Percentiles rank a stretch among this genome's conserved stretches.
Conservation (phyloP, 2,888 invertebrate species). For the Caenorhabditis sp. region DNA sequence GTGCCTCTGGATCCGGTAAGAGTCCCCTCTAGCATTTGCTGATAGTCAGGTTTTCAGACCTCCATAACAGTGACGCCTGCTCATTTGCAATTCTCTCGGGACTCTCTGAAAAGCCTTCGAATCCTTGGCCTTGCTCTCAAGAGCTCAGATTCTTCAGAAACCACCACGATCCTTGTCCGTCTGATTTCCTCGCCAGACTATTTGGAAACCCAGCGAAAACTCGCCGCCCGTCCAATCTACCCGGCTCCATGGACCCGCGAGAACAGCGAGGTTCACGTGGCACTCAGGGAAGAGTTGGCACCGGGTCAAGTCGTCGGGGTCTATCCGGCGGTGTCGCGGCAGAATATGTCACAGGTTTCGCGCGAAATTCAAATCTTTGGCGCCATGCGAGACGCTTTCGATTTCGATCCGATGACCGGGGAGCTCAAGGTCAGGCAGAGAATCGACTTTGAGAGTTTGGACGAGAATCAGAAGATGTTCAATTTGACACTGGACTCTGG, state of each 20-base stretch:
- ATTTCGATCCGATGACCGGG: constrained; percentile 59
- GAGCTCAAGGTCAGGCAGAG: constrained; percentile 56
- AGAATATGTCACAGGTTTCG: constrained; percentile 1
- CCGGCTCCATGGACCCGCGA: constrained; percentile 51
- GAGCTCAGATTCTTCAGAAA: constrained; percentile 4
- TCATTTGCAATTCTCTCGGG: constrained; percentile 34
- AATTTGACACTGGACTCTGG: constrained; percentile 68
- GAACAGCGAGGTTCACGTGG: constrained; percentile 40
- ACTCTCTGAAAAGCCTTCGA: constrained; percentile 54
- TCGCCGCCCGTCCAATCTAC: constrained; percentile 39
- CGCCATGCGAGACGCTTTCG: constrained; percentile 59
- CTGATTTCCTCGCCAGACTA: constrained; percentile 57
- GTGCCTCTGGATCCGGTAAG: constrained; percentile 38
- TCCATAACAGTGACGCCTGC: constrained; percentile 23
- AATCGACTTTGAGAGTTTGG: constrained; percentile 71
- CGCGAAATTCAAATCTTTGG: constrained; percentile 45
- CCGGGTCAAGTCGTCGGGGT: constrained; percentile 69
- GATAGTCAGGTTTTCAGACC: constrained; percentile 25
- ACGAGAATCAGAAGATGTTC: constrained; percentile 48
- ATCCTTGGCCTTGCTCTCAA: constrained; percentile 64
- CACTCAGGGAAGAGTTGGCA: constrained; percentile 69
- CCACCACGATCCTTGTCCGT: constrained; percentile 26
- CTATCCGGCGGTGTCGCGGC: constrained; percentile 70
- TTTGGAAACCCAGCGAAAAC: constrained; percentile 34
- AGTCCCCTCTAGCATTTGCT: background rate